Base-by-base conservation (phyloP, 2,113 vertebrate genomes). In the Cyprinus carpio region DNA sequence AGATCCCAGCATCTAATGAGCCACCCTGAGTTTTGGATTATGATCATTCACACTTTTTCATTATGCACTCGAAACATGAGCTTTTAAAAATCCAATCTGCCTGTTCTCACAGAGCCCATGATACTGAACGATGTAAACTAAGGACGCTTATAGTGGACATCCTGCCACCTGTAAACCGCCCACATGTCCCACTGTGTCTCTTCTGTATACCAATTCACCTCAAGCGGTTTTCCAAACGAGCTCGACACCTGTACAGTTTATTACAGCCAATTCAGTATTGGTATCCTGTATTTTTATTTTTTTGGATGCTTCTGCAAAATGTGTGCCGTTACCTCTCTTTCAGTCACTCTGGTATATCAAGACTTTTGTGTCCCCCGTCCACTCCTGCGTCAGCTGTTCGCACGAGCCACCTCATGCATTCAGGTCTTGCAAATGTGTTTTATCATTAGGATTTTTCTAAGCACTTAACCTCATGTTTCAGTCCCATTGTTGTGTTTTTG, bases 221-320 rank as follows among this genome's bases (percentile, higher is more conserved):
- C 90, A 91, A 87, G 83, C 82, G 82, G 82, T 88, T 86, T 92
- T 85, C 51, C 84, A 83, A 84, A 67, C 65, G 56, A 87, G 87
- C 88, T 88, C 79, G 87, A 90, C 91, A 91, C 89, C 88, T 92
- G 87, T 91, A 90, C 88, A 90, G 90, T 84, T 85, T 77, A 85
- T 90, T 91, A 91, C 90, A 91, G 86, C 91, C 93, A 80, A 86
- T 60, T 90, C 93, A 95, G 93, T 94, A 93, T 95, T 94, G 90
- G 90, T 82, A 12, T 89, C 90, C 74, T 72, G 27, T 82, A 72
- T 69, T 72, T 43, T 51, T n/a, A n/a, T n/a, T 82, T 43, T 51
- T 71, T 58, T 58, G 6, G 4, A 58, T 13, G 51, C 6, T 37
- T 88, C 92, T 88, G 87, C 75, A 85, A 88, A 88, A 89, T 51